Evolutionary conservation across 1,140 invertebrate genomes (phyloP), one percentile per base, ranked within the genome.

Genomic region (Eumeta japonica): DNA sequence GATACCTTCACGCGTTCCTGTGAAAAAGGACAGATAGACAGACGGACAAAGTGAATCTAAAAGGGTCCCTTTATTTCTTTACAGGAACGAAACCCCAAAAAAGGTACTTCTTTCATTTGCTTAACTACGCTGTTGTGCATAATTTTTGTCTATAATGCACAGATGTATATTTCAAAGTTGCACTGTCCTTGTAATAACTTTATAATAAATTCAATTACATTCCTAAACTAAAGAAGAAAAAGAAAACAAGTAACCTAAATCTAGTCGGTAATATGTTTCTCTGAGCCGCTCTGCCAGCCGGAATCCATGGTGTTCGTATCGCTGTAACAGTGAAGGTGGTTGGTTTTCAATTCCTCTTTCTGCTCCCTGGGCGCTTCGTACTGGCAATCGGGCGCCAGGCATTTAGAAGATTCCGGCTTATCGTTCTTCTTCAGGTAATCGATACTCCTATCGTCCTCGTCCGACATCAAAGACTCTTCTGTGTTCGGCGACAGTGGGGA

Each of bases 241-340:
- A n/a, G n/a, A n/a, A n/a, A n/a, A n/a, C n/a, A n/a, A n/a, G n/a
- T n/a, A 24, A 24, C 20, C 20, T 7, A 24, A 24, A 7, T 19
- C 50, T 55, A 77, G 48, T 75, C 72, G 17, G 71, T 75, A 13
- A 65, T 65, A 35, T 77, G 75, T 49, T 68, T 76, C 38, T 77
- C 75, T 0, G 71, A 75, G 0, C 75, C 75, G 20, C 71, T 75
- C 42, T 77, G 75, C 72, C 75, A 77, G 0, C 75, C 75, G 0
- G 73, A 76, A 37, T 77, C 75, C 75, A 77, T 77, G 3, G 75
- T 77, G 37, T 77, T 77, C 3, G 72, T 77, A 34, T 77, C 75
- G 40, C 75, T 77, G 33, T 68, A 75, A 27, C 73, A 76, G 35
- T 75, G 64, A 28, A 68, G 64, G 16, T 71, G 70, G 18, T 68